These are phyloP conservation scores for Drosophila subsilvestris DNA, from an alignment of 2,888 invertebrate genomes.

Conservation along the genomic window DNA sequence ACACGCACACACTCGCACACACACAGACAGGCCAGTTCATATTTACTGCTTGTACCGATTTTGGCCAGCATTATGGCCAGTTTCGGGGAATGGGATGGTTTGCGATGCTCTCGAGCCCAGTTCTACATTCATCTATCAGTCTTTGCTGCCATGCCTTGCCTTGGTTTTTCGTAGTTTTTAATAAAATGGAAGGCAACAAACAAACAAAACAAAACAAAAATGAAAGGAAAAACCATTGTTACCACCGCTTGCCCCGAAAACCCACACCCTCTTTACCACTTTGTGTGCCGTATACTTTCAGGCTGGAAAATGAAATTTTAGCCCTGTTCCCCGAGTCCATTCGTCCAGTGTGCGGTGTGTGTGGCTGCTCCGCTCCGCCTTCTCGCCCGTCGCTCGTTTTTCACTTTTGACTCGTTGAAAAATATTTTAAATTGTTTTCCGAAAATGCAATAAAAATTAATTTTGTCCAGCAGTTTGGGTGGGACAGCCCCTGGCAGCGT, in stretches of 20 bases:
- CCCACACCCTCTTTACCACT: neutral
- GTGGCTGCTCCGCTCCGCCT: neutral
- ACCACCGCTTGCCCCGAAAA: neutral
- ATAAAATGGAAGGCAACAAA: slow-evolving; percentile 7
- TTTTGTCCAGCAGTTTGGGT: neutral
- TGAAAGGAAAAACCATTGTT: slow-evolving; percentile 9
- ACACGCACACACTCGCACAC: neutral
- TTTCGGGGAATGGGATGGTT: slow-evolving; percentile 6
- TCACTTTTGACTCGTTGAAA: slow-evolving; percentile 15
- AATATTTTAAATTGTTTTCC: slow-evolving; percentile 14
- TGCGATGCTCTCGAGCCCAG: neutral
- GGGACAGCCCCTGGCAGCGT: too few species aligned
- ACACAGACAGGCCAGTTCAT: slow-evolving; percentile 45
- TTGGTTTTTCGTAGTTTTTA: slow-evolving; percentile 13
- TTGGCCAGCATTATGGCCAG: slow-evolving; percentile 43
- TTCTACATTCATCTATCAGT: slow-evolving; percentile 48
- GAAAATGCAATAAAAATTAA: slow-evolving; percentile 5
- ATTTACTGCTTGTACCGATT: slow-evolving; percentile 61
- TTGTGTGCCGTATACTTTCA: slow-evolving; percentile 23
- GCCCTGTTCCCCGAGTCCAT: neutral
- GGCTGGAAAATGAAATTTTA: slow-evolving; percentile 44
- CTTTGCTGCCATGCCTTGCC: slow-evolving; percentile 3
- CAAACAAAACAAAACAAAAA: slow-evolving; percentile 13
- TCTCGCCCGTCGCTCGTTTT: neutral
- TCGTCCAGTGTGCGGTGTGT: neutral